A percentile compares a stretch with the other conserved stretches of the same genome.
Conservation (phyloP, 2,888 invertebrate species). For the Drosophila robusta region DNA sequence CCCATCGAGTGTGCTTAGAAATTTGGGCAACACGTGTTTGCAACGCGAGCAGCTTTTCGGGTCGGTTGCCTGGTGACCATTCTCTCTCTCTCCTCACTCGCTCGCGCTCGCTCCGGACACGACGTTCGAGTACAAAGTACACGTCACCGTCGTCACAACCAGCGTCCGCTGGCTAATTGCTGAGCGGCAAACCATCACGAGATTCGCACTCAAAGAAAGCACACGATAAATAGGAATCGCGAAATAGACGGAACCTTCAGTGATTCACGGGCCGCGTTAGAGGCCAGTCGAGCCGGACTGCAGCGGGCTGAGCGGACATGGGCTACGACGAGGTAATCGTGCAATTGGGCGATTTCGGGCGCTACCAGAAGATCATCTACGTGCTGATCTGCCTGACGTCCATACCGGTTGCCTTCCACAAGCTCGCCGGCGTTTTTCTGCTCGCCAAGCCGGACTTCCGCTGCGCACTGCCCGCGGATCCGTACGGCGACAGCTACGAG, state of each 20-base stretch:
- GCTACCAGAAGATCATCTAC: constrained; percentile 89
- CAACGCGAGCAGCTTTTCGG: neutral
- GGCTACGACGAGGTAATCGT: constrained; percentile 90
- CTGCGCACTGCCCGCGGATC: constrained; percentile 87
- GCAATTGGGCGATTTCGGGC: constrained; percentile 89
- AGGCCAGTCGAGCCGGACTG: neutral
- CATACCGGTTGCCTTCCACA: constrained; percentile 90
- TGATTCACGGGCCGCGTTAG: constrained; percentile 24
- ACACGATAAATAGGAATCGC: neutral
- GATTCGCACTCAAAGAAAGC: constrained; percentile 34
- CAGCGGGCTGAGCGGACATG: constrained; percentile 84
- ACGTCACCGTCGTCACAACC: constrained; percentile 43
- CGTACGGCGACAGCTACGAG: constrained; percentile 81
- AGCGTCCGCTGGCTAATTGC: constrained; percentile 4
- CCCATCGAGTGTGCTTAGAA: constrained; percentile 12
- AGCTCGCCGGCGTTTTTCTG: constrained; percentile 90
- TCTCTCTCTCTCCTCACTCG: constrained; percentile 6
- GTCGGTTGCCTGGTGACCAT: neutral
- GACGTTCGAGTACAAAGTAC: constrained; percentile 30
- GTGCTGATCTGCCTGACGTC: constrained; percentile 89
- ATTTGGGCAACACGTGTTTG: constrained; percentile 49
- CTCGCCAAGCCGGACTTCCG: constrained; percentile 89
- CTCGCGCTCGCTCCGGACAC: constrained; percentile 1
- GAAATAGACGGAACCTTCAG: constrained; percentile 15
- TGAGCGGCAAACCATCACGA: constrained; percentile 15